Conservation (phyloP, 1,140 invertebrate genomes). For the Bombus superbus region DNA sequence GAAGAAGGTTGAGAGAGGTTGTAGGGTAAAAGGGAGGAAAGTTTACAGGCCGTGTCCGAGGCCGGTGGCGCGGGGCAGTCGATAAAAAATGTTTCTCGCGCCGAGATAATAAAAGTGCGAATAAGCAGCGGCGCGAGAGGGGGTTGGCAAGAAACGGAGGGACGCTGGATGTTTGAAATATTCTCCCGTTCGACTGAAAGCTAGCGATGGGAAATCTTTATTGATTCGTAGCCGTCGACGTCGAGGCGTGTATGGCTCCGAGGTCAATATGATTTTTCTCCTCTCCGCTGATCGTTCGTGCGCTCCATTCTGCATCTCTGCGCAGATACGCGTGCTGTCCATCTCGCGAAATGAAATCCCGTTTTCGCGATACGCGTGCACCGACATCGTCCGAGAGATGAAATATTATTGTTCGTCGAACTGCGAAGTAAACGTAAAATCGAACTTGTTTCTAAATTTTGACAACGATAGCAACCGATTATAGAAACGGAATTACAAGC, state of each 20-base stretch:
- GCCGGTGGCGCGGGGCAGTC: slow-evolving; percentile 60
- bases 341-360: slow-evolving; percentile 39
- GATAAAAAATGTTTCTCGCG: slow-evolving; percentile 75
- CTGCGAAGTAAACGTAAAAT: background rate
- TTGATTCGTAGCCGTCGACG: slow-evolving; percentile 77
- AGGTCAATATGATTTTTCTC: slow-evolving; percentile 76
- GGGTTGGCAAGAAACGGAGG: slow-evolving; percentile 38
- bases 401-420: slow-evolving; percentile 13
- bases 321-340: background rate
- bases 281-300: slow-evolving; percentile 34
- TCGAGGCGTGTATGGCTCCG: slow-evolving; percentile 71
- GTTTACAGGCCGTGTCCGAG: slow-evolving; percentile 70
- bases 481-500: background rate
- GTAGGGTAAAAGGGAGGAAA: slow-evolving; percentile 58
- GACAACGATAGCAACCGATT: background rate
- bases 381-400: background rate
- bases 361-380: background rate
- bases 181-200: slow-evolving; percentile 69
- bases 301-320: slow-evolving; percentile 10
- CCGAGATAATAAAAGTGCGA: slow-evolving; percentile 69
- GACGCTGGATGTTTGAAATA: slow-evolving; percentile 77
- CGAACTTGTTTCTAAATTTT: background rate
- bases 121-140: slow-evolving; percentile 50
- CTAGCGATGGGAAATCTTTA: slow-evolving; percentile 79
- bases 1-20: slow-evolving; percentile 17